Evolutionary conservation across 2,888 invertebrate species (phyloP), one percentile per base, ranked within the genome.

Genomic region (Oligia fasciuncula): DNA sequence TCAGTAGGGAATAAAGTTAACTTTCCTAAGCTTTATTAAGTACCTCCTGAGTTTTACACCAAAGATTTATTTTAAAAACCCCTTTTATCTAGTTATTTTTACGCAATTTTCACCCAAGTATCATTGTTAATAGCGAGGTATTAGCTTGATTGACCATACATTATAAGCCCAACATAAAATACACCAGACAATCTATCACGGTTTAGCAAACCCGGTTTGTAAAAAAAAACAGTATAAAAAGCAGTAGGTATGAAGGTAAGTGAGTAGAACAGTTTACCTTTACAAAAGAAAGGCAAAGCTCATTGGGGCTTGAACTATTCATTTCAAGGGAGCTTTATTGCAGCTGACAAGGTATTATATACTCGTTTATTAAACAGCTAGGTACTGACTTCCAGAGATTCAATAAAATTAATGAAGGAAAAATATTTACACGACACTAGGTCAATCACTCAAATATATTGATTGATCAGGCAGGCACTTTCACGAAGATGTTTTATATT

Each of bases 391-490:
- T 79, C 62, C 79, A 78, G 75, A 49, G 76, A 75, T 86, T 87
- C 79, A 80, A 86, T 87, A 76, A 84, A 83, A 87, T 81, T 81
- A 76, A 78, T 75, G 77, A 86, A 78, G 77, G 65, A 76, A 77
- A 81, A 84, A 84, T 77, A 78, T 80, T 84, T 78, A 78, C 74
- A 62, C 67, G 74, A 81, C 79, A 75, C 66, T 51, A 65, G 76
- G 76, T 85, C 83, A 85, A 76, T 87, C 78, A 88, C 78, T 80
- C 83, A 85, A 79, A 75, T 86, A 67, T 76, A 79, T 80, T 87
- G 73, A 82, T 82, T 77, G 85, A 85, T 79, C 73, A 72, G 77
- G 67, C 82, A 82, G 77, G 67, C 82, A 82, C 84, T 80, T 70
- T 80, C 75, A 49, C 65, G 51, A 68, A 69, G 65, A 80, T 85